phyloP scores from a whole-genome alignment of 1,140 invertebrate species.

The Antheraea pernyi region DNA sequence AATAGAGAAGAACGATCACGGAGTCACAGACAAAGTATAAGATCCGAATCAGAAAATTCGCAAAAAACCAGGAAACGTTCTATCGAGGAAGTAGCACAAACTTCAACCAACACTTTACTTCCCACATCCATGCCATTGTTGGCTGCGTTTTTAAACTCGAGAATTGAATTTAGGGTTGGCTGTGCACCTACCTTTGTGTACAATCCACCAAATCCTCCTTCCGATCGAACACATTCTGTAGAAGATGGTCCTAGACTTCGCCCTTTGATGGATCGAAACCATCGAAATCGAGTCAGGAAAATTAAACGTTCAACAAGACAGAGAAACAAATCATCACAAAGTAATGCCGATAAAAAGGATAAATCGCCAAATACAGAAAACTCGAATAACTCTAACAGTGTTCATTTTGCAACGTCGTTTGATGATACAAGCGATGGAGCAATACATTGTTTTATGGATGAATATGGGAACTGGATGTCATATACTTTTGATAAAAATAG shows the following conservation, averaged over 20 bases:
- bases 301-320: constrained; percentile 74
- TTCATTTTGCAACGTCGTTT: constrained; percentile 90
- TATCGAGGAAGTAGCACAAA: constrained; percentile 82
- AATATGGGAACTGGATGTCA: constrained; percentile 86
- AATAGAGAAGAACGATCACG: constrained; percentile 66
- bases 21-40: constrained; percentile 63
- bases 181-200: constrained; percentile 40
- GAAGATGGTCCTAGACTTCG: constrained; percentile 64
- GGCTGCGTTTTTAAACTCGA: constrained; percentile 82
- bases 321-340: constrained; percentile 65
- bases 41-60: constrained; percentile 63
- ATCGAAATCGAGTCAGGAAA: constrained; percentile 73
- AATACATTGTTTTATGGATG: constrained; percentile 91
- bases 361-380: constrained; percentile 54
- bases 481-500: constrained; percentile 92
- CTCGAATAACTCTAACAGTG: constrained; percentile 55
- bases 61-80: constrained; percentile 74
- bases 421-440: constrained; percentile 93
- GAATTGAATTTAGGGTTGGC: constrained; percentile 77
- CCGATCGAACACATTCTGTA: constrained; percentile 40
- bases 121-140: constrained; percentile 82
- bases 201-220: constrained; percentile 37
- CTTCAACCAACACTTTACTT: constrained; percentile 81
- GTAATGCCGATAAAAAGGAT: constrained; percentile 53
- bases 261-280: constrained; percentile 75